Evolutionary conservation across 2,113 vertebrate genomes (phyloP), one percentile per base, ranked within the genome.

Genomic region (Pachycephala philippinensis): DNA sequence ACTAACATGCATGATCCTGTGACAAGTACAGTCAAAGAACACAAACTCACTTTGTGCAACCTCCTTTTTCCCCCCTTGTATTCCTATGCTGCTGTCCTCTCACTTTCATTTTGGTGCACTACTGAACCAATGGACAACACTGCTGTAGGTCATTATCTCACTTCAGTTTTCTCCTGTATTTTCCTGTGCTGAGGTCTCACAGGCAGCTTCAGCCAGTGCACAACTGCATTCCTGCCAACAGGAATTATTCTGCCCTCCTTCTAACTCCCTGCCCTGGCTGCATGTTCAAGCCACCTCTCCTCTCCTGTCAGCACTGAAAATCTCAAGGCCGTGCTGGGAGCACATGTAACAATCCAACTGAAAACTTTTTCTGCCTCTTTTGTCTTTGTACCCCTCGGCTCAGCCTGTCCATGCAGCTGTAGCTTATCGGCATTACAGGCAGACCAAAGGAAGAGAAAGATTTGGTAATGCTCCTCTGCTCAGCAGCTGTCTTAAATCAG

Each of bases 141-240:
- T 65, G 77, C 63, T 65, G 5, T 3, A 18, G 68, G 45, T 70
- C 39, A n/a, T 22, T 9, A 44, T 52, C 45, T 72, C 80, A 23
- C 44, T 23, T 31, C 0, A 60, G 13, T 9, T n/a, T 35, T 72
- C 56, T 75, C 24, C 33, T 28, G 27, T 27, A 20, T 76, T 79
- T 71, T 49, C 42, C 71, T 47, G 1, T 21, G 59, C 20, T 44
- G 30, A 30, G 30, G 10, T 57, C 42, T 83, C 83, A 40, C 42
- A 52, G 49, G 26, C 61, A 83, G 35, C 40, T 80, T 39, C 64
- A 87, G 45, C 24, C 65, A 61, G 65, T 0, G 2, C n/a, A 35
- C 0, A 0, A 39, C 54, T 2, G 1, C 35, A 22, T 27, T 76
- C 37, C 77, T 70, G 42, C 31, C 69, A 24, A 52, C 7, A 74